These are phyloP conservation scores for Whitmania pigra DNA, from an alignment of 1,140 invertebrate genomes.

Conservation along the genomic window DNA sequence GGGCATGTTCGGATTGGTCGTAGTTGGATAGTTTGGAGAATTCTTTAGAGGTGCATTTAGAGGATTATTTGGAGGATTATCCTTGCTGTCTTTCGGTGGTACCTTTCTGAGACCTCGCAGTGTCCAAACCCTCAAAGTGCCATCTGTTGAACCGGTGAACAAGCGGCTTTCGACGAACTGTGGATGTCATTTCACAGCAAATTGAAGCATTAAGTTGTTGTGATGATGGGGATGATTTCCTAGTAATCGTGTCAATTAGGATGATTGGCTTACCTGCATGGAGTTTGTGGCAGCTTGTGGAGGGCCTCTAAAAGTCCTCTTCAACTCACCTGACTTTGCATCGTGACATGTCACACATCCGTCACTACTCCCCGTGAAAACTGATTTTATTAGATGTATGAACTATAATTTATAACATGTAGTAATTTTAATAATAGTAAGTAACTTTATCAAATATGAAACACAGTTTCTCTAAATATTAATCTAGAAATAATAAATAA, in stretches of 20 bases:
- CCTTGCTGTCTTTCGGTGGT: background rate
- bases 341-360: conserved; percentile 41
- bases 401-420: too few relatives aligned
- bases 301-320: conserved; percentile 42
- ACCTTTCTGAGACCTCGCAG: conserved; percentile 6
- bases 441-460: too few relatives aligned
- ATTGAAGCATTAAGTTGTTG: background rate
- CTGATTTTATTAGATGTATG: conserved; percentile 29
- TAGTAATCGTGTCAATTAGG: background rate
- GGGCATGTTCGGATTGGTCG: background rate
- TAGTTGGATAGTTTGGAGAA: conserved; percentile 3
- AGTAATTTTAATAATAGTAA: too few relatives aligned
- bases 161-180: conserved; percentile 38
- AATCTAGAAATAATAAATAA: too few relatives aligned
- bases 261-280: conserved; percentile 32
- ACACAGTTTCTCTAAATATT: too few relatives aligned
- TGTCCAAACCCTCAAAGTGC: conserved; percentile 40
- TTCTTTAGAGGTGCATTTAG: background rate
- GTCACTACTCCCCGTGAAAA: conserved; percentile 46
- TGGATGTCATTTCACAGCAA: background rate
- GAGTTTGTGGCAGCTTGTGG: conserved; percentile 40
- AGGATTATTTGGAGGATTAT: too few relatives aligned
- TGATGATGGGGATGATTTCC: background rate
- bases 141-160: conserved; percentile 43
- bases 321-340: conserved; percentile 45